Evolutionary conservation across 2,888 invertebrate species (phyloP).

Genomic region (Cheilosia soror): DNA sequence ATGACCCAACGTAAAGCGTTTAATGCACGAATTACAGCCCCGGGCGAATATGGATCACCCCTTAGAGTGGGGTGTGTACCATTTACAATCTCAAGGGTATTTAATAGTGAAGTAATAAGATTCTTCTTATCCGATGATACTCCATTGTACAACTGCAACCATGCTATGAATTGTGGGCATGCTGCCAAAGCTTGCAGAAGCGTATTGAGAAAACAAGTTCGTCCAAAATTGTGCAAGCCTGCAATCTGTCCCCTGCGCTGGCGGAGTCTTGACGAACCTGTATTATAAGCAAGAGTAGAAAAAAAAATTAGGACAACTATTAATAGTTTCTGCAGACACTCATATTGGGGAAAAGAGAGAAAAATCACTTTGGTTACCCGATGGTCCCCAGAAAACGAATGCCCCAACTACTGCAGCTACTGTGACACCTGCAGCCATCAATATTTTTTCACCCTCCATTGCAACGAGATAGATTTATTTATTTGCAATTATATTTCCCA

Average conservation of each 20-base stretch:
- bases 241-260: constrained; percentile 90
- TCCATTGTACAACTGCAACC: constrained; percentile 88
- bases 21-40: constrained; percentile 89
- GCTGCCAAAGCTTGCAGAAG: constrained; percentile 95
- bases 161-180: constrained; percentile 92
- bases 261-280: constrained; percentile 84
- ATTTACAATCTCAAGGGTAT: constrained; percentile 90
- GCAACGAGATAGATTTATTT: constrained; percentile 36
- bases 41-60: constrained; percentile 86
- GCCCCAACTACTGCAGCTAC: constrained; percentile 92
- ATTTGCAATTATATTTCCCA: constrained; percentile 23
- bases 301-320: constrained; percentile 43
- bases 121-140: constrained; percentile 88
- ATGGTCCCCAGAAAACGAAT: constrained; percentile 91
- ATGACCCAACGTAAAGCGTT: constrained; percentile 92
- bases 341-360: constrained; percentile 18
- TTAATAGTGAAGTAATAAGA: constrained; percentile 89
- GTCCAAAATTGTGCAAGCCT: constrained; percentile 95
- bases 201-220: constrained; percentile 96
- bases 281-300: constrained; percentile 26
- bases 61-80: constrained; percentile 89
- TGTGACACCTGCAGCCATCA: constrained; percentile 91
- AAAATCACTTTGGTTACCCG: constrained; percentile 78
- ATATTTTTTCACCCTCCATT: constrained; percentile 88
- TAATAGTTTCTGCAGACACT: constrained; percentile 34